Base-by-base conservation (phyloP, 2,888 invertebrate genomes). In the Cataglyphis cursor region DNA sequence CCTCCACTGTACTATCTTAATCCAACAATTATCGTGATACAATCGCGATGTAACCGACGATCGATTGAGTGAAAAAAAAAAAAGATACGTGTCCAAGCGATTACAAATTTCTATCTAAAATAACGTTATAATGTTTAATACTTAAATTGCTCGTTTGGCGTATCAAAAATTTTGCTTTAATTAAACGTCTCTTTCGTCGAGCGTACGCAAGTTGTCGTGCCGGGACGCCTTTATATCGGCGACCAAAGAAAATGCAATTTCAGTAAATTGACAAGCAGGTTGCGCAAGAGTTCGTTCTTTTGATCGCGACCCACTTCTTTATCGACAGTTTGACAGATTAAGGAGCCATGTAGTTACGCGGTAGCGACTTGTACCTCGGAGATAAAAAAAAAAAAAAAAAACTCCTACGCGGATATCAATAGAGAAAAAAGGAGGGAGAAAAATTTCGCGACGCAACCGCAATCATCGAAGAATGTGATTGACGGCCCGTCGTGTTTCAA, bases 221-320 rank as follows among this genome's bases (percentile, higher is more conserved):
- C n/a, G 54, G 54, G 28, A 12, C 12, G 28, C 68, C 70, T 78
- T 57, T 68, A 68, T 44, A 72, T 72, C 48, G 59, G 59, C 31
- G 41, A 70, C 24, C 44, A 73, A 75, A 73, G 72, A 59, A 73
- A 81, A 73, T 66, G 62, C 68, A 72, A 81, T 82, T 86, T 84
- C 78, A 57, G 74, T 75, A 81, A 73, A 81, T 81, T 75, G 73
- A 81, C 75, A 80, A 80, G 78, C 31, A 18, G 12, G 35, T 35
- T 41, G 68, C 24, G 74, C 74, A 65, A 57, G 61, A 61, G 72
- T 70, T 73, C 80, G 82, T 86, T 86, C 84, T 86, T 88, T 88
- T 82, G 75, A 82, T 82, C 86, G 84, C 84, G 65, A 84, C 51
- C 85, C 84, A 84, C 84, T 88, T 76, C 70, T 76, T 81, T 74